Base-by-base conservation (phyloP, 2,888 invertebrate genomes). In the Asteroscopus sphinx region DNA sequence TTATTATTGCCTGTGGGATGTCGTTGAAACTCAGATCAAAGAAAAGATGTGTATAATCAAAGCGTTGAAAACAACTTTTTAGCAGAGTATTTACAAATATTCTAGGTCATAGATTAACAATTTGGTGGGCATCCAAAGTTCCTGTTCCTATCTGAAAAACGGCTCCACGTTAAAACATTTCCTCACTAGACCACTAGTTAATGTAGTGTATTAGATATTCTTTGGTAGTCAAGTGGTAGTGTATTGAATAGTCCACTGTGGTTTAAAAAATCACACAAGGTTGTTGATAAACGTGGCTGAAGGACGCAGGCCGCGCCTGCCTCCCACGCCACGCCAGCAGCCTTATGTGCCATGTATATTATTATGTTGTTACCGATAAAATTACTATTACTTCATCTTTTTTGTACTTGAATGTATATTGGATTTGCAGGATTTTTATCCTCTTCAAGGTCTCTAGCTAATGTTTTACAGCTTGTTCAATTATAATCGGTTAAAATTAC, bases 281-380 rank as follows among this genome's bases (percentile, higher is more conserved):
- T 85, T 89, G 81, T 83, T 85, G 82, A 82, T 85, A 86, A 82
- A 82, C 80, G 82, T 79, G 73, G 83, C 79, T 83, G 82, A 85
- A 88, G 91, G 90, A 87, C 86, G 84, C 85, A 81, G 82, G 84
- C 76, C 86, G 84, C 86, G 80, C 84, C 85, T 83, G 80, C 86
- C 84, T 74, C 79, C 73, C 54, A 49, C 71, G 52, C 62, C 73
- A 69, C 71, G 54, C 75, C 65, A 69, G 66, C 53, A 40, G 48
- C 36, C 25, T 53, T 46, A 52, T 63, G 26, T 60, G 57, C 39
- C 33, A 67, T 48, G 52, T 39, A 26, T 58, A 72, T n/a, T n/a
- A n/a, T n/a, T n/a, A n/a, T n/a, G n/a, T n/a, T n/a, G n/a, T n/a
- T n/a, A n/a, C n/a, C n/a, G n/a, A n/a, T n/a, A n/a, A n/a, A n/a